Evolutionary conservation across 35 echinoderm and acorn worm species (phyloP), one percentile per base, ranked within the genome.

Genomic region (Stichopus chloronotus): DNA sequence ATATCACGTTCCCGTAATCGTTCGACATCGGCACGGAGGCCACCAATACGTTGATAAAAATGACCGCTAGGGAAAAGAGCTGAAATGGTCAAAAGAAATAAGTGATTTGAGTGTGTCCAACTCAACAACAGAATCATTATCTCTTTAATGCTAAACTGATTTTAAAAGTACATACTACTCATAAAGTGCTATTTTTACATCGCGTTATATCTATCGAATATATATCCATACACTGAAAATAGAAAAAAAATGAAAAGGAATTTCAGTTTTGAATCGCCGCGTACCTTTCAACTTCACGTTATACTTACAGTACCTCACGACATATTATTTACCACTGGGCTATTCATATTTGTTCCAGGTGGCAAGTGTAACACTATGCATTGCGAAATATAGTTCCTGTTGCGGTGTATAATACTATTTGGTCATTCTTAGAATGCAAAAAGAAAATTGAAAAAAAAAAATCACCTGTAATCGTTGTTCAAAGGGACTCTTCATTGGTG

Each of bases 381-480:
- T 43, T 0, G 30, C 30, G 30, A 43, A 43, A 43, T 43, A 43
- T 43, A 43, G 30, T 43, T 43, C 0, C 0, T 43, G 30, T 43
- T 43, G 30, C 30, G 30, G 30, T 43, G 30, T 43, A 43, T 43
- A 43, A 43, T 3, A 43, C 3, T 43, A 43, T 43, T 43, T 43
- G 1, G 30, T 43, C 30, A 43, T 43, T 43, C 30, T 25, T 79
- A 52, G 5, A 9, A 79, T 79, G 20, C 43, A n/a, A 4, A 52
- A 55, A 6, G 80, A 2, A n/a, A 43, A 14, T 53, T n/a, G 23
- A n/a, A 55, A 53, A 43, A 63, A 4, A 25, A 21, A 1, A 23
- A 19, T 69, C 25, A 63, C 86, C 57, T 88, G 86, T 61, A 94
- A 76, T 2, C 88, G 78, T 9, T 94, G 93, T 53, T 94, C 93